Evolutionary conservation across 2,113 vertebrate species (phyloP).

Genomic region (Craseonycteris thonglongyai): DNA sequence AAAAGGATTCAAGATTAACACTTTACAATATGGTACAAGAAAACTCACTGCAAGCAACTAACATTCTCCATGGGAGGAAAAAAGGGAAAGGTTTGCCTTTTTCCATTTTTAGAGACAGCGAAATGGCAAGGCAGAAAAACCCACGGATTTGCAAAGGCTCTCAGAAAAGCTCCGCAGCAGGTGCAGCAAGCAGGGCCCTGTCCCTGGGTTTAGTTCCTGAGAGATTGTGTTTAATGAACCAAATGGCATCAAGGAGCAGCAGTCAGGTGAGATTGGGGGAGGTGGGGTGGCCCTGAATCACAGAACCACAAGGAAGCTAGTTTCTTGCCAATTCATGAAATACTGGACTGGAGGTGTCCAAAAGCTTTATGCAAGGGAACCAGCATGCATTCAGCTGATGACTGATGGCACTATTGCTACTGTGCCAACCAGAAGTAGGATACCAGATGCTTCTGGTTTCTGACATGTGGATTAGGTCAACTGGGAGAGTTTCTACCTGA

Average conservation of each 20-base stretch:
- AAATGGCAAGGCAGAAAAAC: background rate
- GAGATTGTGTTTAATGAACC: background rate
- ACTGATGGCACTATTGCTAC: background rate
- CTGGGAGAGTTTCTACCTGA: background rate
- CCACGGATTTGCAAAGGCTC: background rate
- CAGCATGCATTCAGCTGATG: background rate
- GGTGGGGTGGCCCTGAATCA: background rate
- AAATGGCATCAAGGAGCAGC: background rate
- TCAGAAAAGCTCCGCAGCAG: background rate
- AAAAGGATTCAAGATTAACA: constrained; percentile 11
- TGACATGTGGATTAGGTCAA: background rate
- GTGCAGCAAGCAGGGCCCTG: background rate
- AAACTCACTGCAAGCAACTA: background rate
- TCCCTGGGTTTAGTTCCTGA: background rate
- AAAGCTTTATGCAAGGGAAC: constrained; percentile 26
- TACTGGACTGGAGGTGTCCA: background rate
- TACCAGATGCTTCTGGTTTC: constrained; percentile 35
- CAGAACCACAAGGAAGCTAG: constrained; percentile 7
- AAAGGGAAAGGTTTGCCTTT: background rate
- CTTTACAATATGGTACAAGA: background rate
- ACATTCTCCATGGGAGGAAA: background rate
- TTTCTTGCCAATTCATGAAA: constrained; percentile 43
- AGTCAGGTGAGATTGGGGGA: background rate
- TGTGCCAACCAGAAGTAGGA: constrained; percentile 4
- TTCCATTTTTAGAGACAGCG: background rate